Conservation (phyloP, 2,797 vertebrate species). For the Erethizon dorsatum region DNA sequence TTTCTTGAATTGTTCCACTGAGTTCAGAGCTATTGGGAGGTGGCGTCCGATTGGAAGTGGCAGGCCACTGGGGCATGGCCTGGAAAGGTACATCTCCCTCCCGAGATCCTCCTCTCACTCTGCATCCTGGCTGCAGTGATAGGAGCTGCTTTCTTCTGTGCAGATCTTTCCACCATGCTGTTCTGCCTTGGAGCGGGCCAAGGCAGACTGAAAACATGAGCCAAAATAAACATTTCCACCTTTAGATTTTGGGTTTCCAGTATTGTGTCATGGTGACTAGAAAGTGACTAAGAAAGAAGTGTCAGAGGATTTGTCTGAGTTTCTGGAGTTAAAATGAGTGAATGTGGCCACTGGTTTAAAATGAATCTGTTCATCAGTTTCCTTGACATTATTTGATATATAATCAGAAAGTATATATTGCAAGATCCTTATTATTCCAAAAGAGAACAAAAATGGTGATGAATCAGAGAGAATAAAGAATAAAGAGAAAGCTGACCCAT, state of each 20-base stretch:
- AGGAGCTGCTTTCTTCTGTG: no score
- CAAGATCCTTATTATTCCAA: background rate
- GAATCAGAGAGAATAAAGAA: background rate
- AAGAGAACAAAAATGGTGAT: background rate
- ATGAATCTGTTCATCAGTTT: background rate
- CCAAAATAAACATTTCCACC: background rate
- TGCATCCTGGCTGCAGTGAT: no score
- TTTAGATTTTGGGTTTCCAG: background rate
- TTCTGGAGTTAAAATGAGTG: background rate
- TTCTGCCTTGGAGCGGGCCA: no score
- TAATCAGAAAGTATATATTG: background rate
- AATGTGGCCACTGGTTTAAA: background rate
- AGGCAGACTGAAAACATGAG: no score
- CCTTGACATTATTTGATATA: background rate
- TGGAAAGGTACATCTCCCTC: no score
- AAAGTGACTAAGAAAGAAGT: background rate
- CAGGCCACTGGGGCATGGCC: no score
- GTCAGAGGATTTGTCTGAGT: background rate
- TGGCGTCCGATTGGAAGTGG: no score
- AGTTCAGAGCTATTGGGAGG: no score
- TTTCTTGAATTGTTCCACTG: no score
- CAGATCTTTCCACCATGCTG: no score
- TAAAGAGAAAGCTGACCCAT: background rate
- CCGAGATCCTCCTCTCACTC: no score
- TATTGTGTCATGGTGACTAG: background rate